These are phyloP conservation scores for Adelosebastes latens DNA, from an alignment of 2,797 vertebrate genomes.

Conservation along the genomic window DNA sequence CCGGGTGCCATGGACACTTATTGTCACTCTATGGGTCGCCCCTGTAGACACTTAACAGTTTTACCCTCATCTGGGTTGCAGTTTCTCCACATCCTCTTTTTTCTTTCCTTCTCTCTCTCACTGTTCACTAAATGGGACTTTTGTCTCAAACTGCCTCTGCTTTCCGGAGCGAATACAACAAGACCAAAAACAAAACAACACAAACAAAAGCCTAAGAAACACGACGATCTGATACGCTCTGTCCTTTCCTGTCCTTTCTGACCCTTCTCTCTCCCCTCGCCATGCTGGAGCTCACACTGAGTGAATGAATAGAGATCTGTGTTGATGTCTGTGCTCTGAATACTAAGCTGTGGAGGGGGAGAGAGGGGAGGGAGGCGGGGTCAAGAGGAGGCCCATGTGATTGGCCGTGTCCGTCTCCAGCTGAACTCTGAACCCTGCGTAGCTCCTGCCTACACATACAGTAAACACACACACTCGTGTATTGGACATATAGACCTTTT, in stretches of 20 bases:
- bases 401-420: constrained; percentile 68
- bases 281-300: constrained; percentile 70
- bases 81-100: constrained; percentile 31
- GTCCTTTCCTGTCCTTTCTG: constrained; percentile 69
- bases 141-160: constrained; percentile 59
- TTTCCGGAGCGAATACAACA: constrained; percentile 66
- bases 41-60: background rate
- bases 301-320: constrained; percentile 84
- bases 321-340: constrained; percentile 78
- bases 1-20: constrained; percentile 44
- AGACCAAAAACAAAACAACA: constrained; percentile 56
- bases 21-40: constrained; percentile 21
- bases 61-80: constrained; percentile 22
- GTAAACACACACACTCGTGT: constrained; percentile 60
- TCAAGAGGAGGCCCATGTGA: constrained; percentile 67
- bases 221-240: constrained; percentile 67
- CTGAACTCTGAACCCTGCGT: constrained; percentile 76
- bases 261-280: constrained; percentile 61
- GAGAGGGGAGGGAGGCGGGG: constrained; percentile 53
- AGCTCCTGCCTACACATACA: constrained; percentile 72
- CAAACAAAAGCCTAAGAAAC: constrained; percentile 66
- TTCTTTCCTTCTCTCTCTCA: constrained; percentile 5
- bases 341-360: constrained; percentile 73
- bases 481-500: constrained; percentile 32
- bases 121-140: constrained; percentile 47